Evolutionary conservation across 1,140 invertebrate genomes (phyloP), one percentile per base, ranked within the genome.

Genomic region (Micrasema minimum): DNA sequence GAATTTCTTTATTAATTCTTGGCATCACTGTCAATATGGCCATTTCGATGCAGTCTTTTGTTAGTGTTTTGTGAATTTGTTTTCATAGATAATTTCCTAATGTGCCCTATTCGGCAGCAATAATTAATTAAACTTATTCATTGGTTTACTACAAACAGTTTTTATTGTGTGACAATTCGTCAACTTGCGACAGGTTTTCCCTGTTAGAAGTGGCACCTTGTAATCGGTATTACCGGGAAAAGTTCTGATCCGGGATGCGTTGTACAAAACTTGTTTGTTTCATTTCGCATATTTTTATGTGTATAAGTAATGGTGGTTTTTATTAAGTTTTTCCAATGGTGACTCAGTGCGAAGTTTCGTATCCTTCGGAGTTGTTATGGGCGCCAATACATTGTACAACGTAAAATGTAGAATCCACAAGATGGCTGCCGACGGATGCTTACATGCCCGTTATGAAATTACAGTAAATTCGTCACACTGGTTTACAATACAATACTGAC

Each of bases 1-100:
- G 66, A 68, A 68, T 53, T 68, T 68, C 66, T 68, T 66, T 68
- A 68, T 68, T 68, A 68, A 59, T 59, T 59, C 51, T 68, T 70
- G 68, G 68, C 61, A 70, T 64, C 68, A 70, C 61, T 70, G 68
- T 70, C 57, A 70, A 70, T 57, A 68, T 64, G 57, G 68, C 68
- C 68, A 70, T 70, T 43, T 62, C 31, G 23, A 70, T 50, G 51
- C 45, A 70, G 68, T 35, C 61, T 64, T 64, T 70, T 70, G 68
- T 70, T 70, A 70, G 68, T 70, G 68, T 70, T 70, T 70, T 62
- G 46, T 62, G 57, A 57, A 59, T 61, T 55, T 70, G 57, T 70
- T 70, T 70, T 64, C 50, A 14, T 64, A 55, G 41, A 62, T 64
- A 57, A 35, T 70, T 41, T 64, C 38, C 59, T 12, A 31, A 26